Base-by-base conservation (phyloP, 2,797 vertebrate genomes). In the Allobates femoralis region DNA sequence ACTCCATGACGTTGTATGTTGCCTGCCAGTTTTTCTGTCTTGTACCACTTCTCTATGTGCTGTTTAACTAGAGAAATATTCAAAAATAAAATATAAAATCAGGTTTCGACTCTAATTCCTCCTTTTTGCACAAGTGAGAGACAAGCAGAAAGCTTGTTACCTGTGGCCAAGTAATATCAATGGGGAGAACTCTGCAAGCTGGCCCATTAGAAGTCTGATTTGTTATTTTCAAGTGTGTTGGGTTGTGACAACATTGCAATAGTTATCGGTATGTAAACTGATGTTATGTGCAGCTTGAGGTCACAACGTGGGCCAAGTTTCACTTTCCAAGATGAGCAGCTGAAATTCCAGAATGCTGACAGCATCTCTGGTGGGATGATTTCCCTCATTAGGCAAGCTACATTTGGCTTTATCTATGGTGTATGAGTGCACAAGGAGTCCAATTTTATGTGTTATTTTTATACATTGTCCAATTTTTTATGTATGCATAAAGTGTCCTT, bases 281-380 rank as follows among this genome's bases (percentile, higher is more conserved):
- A 71, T 82, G 66, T 71, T 51, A 34, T 56, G 34, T 56, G 46
- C 14, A 67, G 60, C 55, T 30, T 79, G 50, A 32, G 75, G 60
- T 55, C 60, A 79, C 32, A 85, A 58, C 28, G 69, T 69, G 50
- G 64, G 62, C 80, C 66, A 51, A 62, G 71, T 60, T 66, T 19
- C 16, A 28, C 74, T 85, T 66, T 69, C 60, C 83, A 78, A 56
- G 76, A 69, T 66, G 75, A 69, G 83, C 83, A 78, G 83, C 75
- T 85, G 83, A 78, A 66, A 85, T 85, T 85, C 83, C 83, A 79
- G 50, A 56, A 51, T 26, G 74, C 50, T 84, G 83, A 84, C 74
- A 77, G 3, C 58, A 85, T 85, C 60, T 46, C 75, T 67, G 79
- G 76, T 15, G 41, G 37, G 26, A 32, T 69, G 60, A 77, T 77